Conservation (phyloP, 2,797 vertebrate genomes). For the Molossus molossus region DNA sequence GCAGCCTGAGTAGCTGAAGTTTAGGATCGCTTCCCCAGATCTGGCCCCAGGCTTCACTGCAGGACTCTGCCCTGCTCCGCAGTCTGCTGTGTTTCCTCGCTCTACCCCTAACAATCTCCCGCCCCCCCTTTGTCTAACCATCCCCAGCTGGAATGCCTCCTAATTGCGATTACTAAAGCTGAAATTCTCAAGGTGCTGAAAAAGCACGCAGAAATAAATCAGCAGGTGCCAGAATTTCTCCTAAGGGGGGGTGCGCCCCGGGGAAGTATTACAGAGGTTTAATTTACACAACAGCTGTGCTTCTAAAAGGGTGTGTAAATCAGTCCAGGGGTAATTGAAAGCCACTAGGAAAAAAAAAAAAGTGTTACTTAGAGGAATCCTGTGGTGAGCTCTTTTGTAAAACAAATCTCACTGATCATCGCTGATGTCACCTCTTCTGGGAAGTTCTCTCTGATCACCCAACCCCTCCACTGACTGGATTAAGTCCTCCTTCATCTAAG, state of each 20-base stretch:
- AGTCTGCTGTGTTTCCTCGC: not conserved
- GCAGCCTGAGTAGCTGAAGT: not conserved
- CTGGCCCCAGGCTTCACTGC: not conserved
- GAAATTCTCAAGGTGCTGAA: slow-evolving; percentile 77
- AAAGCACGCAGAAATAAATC: slow-evolving; percentile 79
- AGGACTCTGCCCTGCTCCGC: not conserved
- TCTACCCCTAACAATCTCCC: not conserved
- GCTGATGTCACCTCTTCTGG: slow-evolving; percentile 26
- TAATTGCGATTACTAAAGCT: not conserved
- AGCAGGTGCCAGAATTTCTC: slow-evolving; percentile 77
- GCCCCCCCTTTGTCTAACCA: not conserved
- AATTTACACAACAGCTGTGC: slow-evolving; percentile 81
- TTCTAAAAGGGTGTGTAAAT: slow-evolving; percentile 77
- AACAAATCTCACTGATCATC: slow-evolving; percentile 70
- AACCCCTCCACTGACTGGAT: not conserved
- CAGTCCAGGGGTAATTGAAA: slow-evolving; percentile 76
- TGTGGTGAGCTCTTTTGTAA: slow-evolving; percentile 62
- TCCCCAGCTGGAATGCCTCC: not conserved
- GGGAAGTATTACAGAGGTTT: slow-evolving; percentile 76
- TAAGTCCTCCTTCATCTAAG: slow-evolving; percentile 23
- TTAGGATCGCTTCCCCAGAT: not conserved
- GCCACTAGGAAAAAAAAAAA: not conserved
- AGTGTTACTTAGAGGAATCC: slow-evolving; percentile 71
- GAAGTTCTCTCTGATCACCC: slow-evolving; percentile 5
- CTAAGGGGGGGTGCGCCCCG: slow-evolving; percentile 53